A percentile compares a stretch with the other conserved stretches of the same genome.
phyloP scores from a whole-genome alignment of 2,888 invertebrate species.

The Prosapia bicincta region DNA sequence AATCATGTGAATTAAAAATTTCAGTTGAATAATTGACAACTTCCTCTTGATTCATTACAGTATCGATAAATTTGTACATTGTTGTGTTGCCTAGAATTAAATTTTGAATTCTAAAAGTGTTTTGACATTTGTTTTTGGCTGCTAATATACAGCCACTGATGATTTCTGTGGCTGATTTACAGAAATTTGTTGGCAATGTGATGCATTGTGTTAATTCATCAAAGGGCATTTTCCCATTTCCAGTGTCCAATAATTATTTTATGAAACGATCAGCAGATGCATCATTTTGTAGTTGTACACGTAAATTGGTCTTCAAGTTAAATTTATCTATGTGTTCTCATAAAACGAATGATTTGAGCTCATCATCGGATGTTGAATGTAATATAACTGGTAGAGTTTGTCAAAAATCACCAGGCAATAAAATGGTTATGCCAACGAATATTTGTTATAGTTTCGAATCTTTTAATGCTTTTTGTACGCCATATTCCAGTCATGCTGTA shows the following conservation, averaged over 20 bases:
- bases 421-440: slow-evolving; percentile 33
- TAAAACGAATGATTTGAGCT: slow-evolving; percentile 27
- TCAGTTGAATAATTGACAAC: slow-evolving; percentile 35
- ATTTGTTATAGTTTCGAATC: no score
- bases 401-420: slow-evolving; percentile 32
- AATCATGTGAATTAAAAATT: slow-evolving; percentile 37
- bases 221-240: no score
- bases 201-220: no score
- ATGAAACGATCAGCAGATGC: slow-evolving; percentile 29
- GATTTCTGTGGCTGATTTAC: not conserved
- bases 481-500: no score
- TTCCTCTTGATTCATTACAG: slow-evolving; percentile 21
- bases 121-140: slow-evolving; percentile 7
- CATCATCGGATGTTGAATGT: slow-evolving; percentile 30
- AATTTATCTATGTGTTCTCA: slow-evolving; percentile 31
- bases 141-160: slow-evolving; percentile 10
- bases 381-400: slow-evolving; percentile 35
- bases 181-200: no score
- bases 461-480: no score
- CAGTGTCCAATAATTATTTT: slow-evolving; percentile 33
- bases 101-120: not conserved
- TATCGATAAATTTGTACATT: slow-evolving; percentile 27
- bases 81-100: not conserved
- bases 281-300: slow-evolving; percentile 32
- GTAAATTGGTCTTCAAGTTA: slow-evolving; percentile 29